Base-by-base conservation (phyloP, 2,888 invertebrate species). In the Ichneumoninae sp. region DNA sequence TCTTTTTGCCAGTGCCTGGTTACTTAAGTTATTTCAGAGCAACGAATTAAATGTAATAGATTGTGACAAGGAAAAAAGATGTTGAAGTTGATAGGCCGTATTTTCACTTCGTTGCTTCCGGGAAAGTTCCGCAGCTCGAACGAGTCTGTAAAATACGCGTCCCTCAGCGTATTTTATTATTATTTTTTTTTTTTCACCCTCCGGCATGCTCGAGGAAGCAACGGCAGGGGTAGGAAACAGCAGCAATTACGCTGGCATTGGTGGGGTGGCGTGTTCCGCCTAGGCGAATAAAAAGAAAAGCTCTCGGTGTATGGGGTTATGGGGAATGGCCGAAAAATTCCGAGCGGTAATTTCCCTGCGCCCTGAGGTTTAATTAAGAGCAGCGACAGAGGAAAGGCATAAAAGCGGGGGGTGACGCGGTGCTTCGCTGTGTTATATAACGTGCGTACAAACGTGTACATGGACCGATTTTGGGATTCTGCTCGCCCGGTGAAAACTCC, bases 281-380 rank as follows among this genome's bases (percentile, higher is more conserved):
- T 57, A 13, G 22, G 26, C 10, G 57, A 57, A 62, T n/a, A 36
- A 62, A 62, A 62, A 62, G 33, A 62, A 62, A 62, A 62, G 62
- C 33, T n/a, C 33, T 7, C 33, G 10, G 7, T 60, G 26, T 16
- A 16, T 36, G 62, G 62, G n/a, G 36, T 60, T 54, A 76, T 72
- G 71, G 57, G 57, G 77, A 72, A 82, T 77, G 68, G 52, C 68
- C 65, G 50, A 19, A 82, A 82, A 78, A 78, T 82, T 82, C 68
- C 62, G 72, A 62, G 57, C 82, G 82, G 82, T 82, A 74, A 82
- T 82, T 78, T 82, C 72, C 13, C 60, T 22, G 30, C 36, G 77
- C 44, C 77, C 54, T 82, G 78, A 82, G 72, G 72, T 82, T 82
- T 82, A 82, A 82, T 82, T 78, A 82, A 82, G 82, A 72, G 71